Base-by-base conservation (phyloP, 1,140 invertebrate genomes). In the Caenorhabditis tropicalis region DNA sequence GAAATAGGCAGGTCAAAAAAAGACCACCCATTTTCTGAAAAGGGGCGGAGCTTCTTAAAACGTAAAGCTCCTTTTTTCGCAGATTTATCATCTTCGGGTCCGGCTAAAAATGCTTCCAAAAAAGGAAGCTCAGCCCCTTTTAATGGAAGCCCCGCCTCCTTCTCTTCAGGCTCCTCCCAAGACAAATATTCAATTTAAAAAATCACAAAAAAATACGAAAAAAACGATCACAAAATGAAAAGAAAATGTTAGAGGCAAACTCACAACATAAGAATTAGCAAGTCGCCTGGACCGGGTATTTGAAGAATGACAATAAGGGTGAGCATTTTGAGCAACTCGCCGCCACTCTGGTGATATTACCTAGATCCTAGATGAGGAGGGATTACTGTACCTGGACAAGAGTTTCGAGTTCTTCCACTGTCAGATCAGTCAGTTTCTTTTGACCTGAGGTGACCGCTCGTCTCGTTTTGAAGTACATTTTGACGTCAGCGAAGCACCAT, bases 401-500 rank as follows among this genome's bases (percentile, higher is more conserved):
- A 19, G 51, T 70, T 36, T 83, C 84, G 83, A 88, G 60, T 79
- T 88, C 86, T 24, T 88, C 60, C 19, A 82, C 33, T 16, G 56
- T 83, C 10, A 88, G 48, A 36, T 88, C 86, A 36, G 46, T 33
- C 6, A 88, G 79, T 16, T 79, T 79, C 12, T 82, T 74, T 15
- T 80, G 88, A 16, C 83, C 88, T 12, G 24, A 48, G 1, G 39
- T 16, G n/a, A 89, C 43, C 24, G 83, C 86, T 51, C 56, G 33
- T n/a, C 49, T 53, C 21, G 89, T 53, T 21, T 46, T 43, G 43
- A 53, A 88, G 31, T 88, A 88, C 19, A 70, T 81, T 65, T 89
- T 88, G 1, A 88, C 53, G 49, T 88, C 88, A 24, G 74, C 21
- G 33, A 88, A 74, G 33, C 88, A 89, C 79, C 83, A 89, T 27